Base-by-base conservation (phyloP, 2,113 vertebrate species). In the Prunella himalayana region DNA sequence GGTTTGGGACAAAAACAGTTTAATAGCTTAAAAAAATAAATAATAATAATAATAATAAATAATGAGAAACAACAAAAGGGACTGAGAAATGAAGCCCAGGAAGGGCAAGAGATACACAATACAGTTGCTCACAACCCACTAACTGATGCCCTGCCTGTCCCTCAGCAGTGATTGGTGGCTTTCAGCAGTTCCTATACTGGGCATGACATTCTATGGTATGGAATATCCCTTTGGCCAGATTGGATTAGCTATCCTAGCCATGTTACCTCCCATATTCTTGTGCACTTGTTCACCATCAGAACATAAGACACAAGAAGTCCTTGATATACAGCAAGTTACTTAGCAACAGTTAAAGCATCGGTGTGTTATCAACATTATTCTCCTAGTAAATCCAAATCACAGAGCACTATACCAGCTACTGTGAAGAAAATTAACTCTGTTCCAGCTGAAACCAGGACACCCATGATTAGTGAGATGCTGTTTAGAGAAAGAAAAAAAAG, bases 141-240 rank as follows among this genome's bases (percentile, higher is more conserved):
- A 23, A 30, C 11, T 18, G 28, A 39, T 45, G 28, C 15, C 16
- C 37, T 71, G 20, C 9, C 37, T n/a, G 28, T 41, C 30, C 44
- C 73, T 41, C 5, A 59, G 33, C 44, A 45, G 50, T 0, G 0
- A 22, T 2, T 15, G 9, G 24, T 25, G n/a, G n/a, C 11, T 47
- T 30, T 31, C 30, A 53, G 25, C 8, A 84, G 27, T 72, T 66
- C 42, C 50, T 47, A 11, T 53, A 42, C 18, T 33, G 22, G 39
- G 12, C 8, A 19, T 47, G 17, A 60, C 11, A 18, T 41, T 33
- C 53, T 45, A 0, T 66, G 18, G 12, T 12, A 47, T 20, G n/a
- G 15, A 47, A 35, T 35, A 66, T 41, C 25, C 30, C 15, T 60
- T 79, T 85, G 17, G 39, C 17, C n/a, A 41, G 24, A 35, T 27